These are phyloP conservation scores for Aphelenchoides fujianensis DNA, from an alignment of 1,140 invertebrate species.

Conservation along the genomic window DNA sequence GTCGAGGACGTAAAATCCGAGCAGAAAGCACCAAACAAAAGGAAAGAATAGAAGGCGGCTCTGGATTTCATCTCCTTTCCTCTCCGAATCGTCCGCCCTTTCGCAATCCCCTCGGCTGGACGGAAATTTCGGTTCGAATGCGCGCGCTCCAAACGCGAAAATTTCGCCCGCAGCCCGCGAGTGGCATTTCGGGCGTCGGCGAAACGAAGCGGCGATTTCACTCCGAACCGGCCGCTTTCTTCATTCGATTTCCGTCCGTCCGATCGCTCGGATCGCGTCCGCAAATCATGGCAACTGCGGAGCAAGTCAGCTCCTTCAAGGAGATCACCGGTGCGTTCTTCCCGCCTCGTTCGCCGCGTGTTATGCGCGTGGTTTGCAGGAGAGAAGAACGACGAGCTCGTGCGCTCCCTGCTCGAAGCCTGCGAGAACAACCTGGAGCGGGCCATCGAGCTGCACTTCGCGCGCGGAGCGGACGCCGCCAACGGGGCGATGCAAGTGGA, in stretches of 20 bases:
- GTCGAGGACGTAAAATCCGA: not conserved
- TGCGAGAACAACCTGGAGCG: conserved; percentile 67
- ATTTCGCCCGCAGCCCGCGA: no score
- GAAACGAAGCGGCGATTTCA: no score
- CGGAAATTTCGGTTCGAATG: no score
- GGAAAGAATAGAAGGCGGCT: no score
- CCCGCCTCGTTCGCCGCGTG: not conserved
- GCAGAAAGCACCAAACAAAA: conserved; percentile 3
- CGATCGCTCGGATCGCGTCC: not conserved
- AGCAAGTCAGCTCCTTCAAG: not conserved
- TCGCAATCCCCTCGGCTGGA: no score
- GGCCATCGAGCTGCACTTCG: conserved; percentile 69
- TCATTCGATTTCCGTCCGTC: not conserved
- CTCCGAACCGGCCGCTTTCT: no score
- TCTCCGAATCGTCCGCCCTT: no score
- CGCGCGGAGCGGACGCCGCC: conserved; percentile 32
- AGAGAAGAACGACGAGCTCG: conserved; percentile 63
- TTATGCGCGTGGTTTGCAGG: conserved; percentile 20
- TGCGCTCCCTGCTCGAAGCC: conserved; percentile 63
- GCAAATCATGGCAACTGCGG: not conserved
- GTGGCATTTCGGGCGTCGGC: no score
- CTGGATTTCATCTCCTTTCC: no score
- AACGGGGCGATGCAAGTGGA: not conserved
- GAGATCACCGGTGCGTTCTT: not conserved
- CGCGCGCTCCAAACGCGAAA: not conserved